Base-by-base conservation (phyloP, 1,140 invertebrate species). In the Theocolax elegans region DNA sequence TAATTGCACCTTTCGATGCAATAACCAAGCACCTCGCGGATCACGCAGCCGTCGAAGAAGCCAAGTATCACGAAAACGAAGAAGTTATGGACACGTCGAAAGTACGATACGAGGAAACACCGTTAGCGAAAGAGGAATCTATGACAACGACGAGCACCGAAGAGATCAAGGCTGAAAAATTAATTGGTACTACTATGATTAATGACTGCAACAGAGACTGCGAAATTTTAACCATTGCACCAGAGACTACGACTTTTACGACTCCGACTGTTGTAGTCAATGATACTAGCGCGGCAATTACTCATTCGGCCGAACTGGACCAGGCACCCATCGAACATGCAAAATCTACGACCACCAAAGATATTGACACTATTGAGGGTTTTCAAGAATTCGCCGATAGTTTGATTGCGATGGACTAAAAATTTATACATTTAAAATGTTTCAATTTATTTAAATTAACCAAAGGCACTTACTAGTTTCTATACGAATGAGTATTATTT, bases 11-110 rank as follows among this genome's bases (percentile, higher is more conserved):
- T 0, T 79, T 84, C 3, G 75, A 82, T 12, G 73, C 72, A 15
- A 78, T 85, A 10, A 69, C 81, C 0, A 82, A 85, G 51, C 78
- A 83, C n/a, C 29, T 84, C 13, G 72, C 68, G 1, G 79, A 80
- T 76, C 77, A 81, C 53, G 78, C 77, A 1, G 65, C 73, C 0
- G 74, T 80, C 13, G 77, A 82, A 29, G 70, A 77, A 7, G 72
- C 77, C 0, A 81, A 79, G 40, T 59, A 60, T 9, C 60, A 68
- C 17, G 67, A 78, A n/a, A 19, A 42, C 8, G 65, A 67, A 19
- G 19, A 72, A 59, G 44, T 42, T 13, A 48, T 23, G 15, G 15
- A 67, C n/a, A 31, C 48, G 12, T 53, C 72, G 1, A 8, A 71
- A 1, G 67, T 51, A 3, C 73, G 73, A 7, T 76, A 79, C 31